A percentile compares a stretch with the other conserved stretches of the same genome.
Conservation (phyloP, 2,113 vertebrate species). For the Trichomycterus rosablanca region DNA sequence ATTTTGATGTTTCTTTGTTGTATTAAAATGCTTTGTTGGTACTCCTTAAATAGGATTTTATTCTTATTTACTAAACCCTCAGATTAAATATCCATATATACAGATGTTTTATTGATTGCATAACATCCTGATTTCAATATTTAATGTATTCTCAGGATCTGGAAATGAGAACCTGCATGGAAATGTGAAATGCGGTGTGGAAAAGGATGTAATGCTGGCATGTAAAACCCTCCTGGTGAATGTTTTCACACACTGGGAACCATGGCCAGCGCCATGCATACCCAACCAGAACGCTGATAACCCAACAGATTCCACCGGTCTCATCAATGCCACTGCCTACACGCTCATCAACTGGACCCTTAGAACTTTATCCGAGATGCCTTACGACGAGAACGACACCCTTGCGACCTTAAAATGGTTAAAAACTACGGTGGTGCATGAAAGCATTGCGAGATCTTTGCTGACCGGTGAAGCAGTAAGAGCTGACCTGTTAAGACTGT, state of each 20-base stretch:
- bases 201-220: conserved; percentile 55
- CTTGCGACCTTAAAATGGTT: conserved; percentile 69
- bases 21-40: too few species aligned
- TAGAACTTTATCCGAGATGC: conserved; percentile 54
- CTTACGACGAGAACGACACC: conserved; percentile 39
- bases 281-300: neutral
- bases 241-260: conserved; percentile 75
- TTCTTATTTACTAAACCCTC: too few species aligned
- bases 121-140: too few species aligned
- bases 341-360: conserved; percentile 73
- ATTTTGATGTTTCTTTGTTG: too few species aligned
- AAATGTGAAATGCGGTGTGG: conserved; percentile 66
- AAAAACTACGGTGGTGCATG: conserved; percentile 51
- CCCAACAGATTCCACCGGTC: neutral
- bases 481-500: conserved; percentile 71
- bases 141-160: neutral
- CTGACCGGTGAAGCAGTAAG: conserved; percentile 56
- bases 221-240: conserved; percentile 67
- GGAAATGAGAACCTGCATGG: too few species aligned
- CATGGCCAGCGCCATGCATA: neutral
- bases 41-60: too few species aligned
- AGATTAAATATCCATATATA: too few species aligned
- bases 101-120: too few species aligned
- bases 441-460: conserved; percentile 38
- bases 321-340: conserved; percentile 31